Conservation (phyloP, 1,140 invertebrate species). For the Micrasema longulum region DNA sequence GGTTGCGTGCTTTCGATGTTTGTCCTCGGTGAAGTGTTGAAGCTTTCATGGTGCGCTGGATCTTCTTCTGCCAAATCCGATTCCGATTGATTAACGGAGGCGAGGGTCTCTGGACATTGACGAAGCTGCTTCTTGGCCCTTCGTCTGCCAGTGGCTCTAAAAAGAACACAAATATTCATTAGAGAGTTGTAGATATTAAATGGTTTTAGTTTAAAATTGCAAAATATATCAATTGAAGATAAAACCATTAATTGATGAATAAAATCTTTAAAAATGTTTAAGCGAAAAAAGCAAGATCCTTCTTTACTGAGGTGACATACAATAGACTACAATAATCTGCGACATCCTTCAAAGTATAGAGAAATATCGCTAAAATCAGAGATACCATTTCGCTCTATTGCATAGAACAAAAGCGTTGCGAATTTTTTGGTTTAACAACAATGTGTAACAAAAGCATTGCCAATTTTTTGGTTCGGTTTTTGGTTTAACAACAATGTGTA, state of each 20-base stretch:
- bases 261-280: no score
- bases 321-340: no score
- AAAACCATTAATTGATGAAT: neutral
- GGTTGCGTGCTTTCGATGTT: conserved; percentile 38
- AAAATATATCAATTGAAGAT: conserved; percentile 1
- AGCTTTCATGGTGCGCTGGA: conserved; percentile 9
- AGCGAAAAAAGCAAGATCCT: no score
- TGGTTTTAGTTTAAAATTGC: neutral
- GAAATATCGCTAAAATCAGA: no score
- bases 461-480: no score
- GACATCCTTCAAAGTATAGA: no score
- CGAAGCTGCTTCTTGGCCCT: conserved; percentile 53
- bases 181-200: neutral
- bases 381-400: no score
- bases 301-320: no score
- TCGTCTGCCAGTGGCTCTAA: conserved; percentile 52
- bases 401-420: no score
- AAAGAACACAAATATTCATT: conserved; percentile 30
- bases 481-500: no score
- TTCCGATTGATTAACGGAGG: conserved; percentile 45
- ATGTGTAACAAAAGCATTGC: no score
- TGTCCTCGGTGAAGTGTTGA: conserved; percentile 12
- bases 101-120: conserved; percentile 44
- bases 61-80: conserved; percentile 36
- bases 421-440: no score